These are phyloP conservation scores for Cerastis leucographa DNA, from an alignment of 2,888 invertebrate species.

Conservation along the genomic window DNA sequence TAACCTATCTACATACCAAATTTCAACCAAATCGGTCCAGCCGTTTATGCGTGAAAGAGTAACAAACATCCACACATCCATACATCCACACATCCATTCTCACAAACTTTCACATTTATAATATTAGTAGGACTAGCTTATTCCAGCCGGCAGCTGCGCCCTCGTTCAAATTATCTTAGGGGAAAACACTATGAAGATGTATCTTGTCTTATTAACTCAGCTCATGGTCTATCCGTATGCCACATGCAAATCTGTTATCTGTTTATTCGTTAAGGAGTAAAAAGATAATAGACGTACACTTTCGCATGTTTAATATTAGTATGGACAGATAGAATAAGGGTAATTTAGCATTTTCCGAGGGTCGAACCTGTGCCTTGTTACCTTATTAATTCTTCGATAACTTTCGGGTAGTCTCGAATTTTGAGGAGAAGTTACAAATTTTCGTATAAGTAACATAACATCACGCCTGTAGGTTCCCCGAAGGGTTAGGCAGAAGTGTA, in stretches of 20 bases:
- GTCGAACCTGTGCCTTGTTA: neutral
- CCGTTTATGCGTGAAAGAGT: too few relatives aligned
- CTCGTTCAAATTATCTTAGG: neutral
- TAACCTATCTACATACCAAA: too few relatives aligned
- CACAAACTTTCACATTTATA: too few relatives aligned
- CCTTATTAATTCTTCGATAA: constrained; percentile 10
- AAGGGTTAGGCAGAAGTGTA: too few relatives aligned
- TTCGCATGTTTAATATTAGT: neutral
- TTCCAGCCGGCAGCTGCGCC: too few relatives aligned
- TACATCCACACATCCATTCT: too few relatives aligned
- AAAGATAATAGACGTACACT: neutral
- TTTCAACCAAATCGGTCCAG: too few relatives aligned
- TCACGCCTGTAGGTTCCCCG: too few relatives aligned
- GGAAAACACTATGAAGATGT: neutral
- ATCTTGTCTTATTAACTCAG: neutral
- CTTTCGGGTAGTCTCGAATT: neutral
- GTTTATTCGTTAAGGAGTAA: neutral
- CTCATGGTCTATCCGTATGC: neutral
- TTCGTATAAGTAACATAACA: neutral
- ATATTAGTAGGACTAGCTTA: too few relatives aligned
- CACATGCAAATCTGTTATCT: neutral
- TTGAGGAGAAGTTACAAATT: neutral
- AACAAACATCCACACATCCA: too few relatives aligned
- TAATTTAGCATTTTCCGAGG: neutral
- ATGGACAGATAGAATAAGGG: neutral